A percentile compares a stretch with the other conserved stretches of the same genome.
Evolutionary conservation across 2,113 vertebrate genomes (phyloP).

Genomic region (Triplophysa rosa): DNA sequence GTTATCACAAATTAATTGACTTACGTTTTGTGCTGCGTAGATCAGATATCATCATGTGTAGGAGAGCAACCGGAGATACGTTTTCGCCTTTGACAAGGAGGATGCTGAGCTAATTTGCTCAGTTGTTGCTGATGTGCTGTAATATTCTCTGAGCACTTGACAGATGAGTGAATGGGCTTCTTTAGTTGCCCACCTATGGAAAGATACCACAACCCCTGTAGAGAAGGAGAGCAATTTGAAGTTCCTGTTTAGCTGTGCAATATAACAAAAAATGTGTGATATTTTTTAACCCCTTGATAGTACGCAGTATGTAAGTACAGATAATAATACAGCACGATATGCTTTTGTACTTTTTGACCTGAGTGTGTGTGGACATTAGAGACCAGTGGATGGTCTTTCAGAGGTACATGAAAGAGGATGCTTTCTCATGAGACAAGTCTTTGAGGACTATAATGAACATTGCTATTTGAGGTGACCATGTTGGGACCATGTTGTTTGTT

Average conservation of each 20-base stretch:
- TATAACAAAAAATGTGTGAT: too few relatives aligned
- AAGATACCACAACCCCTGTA: not conserved
- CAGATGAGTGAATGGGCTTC: conserved; percentile 54
- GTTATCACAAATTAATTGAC: conserved; percentile 22
- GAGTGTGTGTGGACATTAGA: not conserved
- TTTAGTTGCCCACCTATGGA: not conserved
- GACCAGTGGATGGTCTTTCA: not conserved
- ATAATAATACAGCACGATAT: too few relatives aligned
- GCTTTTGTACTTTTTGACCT: not conserved
- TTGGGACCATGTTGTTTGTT: not conserved
- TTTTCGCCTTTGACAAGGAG: conserved; percentile 16
- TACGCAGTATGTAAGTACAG: too few relatives aligned
- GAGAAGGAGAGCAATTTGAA: not conserved
- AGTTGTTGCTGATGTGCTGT: conserved; percentile 49
- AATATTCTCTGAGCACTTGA: conserved; percentile 52
- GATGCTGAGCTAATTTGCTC: conserved; percentile 41
- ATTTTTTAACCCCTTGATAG: too few relatives aligned
- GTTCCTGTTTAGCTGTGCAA: too few relatives aligned
- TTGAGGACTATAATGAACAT: not conserved
- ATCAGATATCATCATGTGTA: conserved; percentile 14
- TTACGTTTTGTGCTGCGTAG: not conserved
- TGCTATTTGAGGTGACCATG: not conserved
- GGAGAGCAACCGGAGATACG: conserved; percentile 10
- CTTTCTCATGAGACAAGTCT: not conserved
- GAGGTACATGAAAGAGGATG: not conserved